Evolutionary conservation across 2,113 vertebrate genomes (phyloP).

Genomic region (Coracopsis vasa): DNA sequence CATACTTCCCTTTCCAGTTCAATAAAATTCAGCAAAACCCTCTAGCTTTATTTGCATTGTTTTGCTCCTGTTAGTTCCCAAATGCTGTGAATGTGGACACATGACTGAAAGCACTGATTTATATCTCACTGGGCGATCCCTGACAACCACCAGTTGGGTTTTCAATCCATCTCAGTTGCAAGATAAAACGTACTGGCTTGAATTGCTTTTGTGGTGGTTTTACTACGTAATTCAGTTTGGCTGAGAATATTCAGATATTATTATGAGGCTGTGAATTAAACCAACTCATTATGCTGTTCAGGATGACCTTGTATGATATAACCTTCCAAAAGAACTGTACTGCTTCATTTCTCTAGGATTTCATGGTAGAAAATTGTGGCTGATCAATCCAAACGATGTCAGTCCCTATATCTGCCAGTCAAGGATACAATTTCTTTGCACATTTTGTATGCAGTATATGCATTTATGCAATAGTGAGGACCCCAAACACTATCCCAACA

Average conservation of each 20-base stretch:
- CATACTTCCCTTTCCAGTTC: not conserved
- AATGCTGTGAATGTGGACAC: not conserved
- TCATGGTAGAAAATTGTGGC: not conserved
- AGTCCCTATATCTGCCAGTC: not conserved
- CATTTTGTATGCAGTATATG: not conserved
- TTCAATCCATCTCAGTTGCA: not conserved
- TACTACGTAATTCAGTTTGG: not conserved
- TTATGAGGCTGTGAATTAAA: not conserved
- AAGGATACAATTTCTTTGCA: not conserved
- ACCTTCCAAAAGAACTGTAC: not conserved
- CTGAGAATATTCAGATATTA: not conserved
- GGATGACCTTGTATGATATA: not conserved
- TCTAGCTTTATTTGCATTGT: not conserved
- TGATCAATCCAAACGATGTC: not conserved
- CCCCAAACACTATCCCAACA: fast-evolving
- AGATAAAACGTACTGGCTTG: not conserved
- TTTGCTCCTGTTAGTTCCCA: not conserved
- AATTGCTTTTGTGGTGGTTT: not conserved
- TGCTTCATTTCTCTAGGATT: not conserved
- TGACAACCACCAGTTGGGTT: not conserved
- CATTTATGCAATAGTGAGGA: not conserved
- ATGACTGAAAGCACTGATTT: not conserved
- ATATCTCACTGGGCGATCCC: not conserved
- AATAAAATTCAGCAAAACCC: not conserved
- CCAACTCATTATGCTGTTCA: not conserved